These are phyloP conservation scores for Limnodromus scolopaceus DNA, from an alignment of 2,797 vertebrate species.

Conservation along the genomic window DNA sequence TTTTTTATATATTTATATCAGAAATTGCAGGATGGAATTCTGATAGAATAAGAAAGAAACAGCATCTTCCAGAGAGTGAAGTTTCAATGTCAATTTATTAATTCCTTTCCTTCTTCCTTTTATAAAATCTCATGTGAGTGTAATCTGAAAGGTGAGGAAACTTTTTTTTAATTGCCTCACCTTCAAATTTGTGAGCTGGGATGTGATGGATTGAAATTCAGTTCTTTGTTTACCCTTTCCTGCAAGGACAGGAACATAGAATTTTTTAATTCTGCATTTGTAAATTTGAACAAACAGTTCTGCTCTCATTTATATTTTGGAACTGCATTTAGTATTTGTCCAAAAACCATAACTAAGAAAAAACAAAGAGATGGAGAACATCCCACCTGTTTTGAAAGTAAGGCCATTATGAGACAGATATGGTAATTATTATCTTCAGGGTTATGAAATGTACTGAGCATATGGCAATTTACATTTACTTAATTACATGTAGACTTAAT, in stretches of 20 bases:
- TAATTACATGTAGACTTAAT: slow-evolving; percentile 48
- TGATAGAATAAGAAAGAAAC: background rate
- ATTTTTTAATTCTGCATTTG: background rate
- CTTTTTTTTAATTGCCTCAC: background rate
- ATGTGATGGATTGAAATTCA: background rate
- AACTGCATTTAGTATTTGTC: background rate
- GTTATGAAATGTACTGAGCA: slow-evolving; percentile 14
- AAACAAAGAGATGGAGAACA: background rate
- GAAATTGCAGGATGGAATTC: background rate
- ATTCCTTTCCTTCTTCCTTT: background rate
- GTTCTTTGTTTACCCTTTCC: background rate
- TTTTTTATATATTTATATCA: background rate
- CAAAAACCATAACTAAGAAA: background rate
- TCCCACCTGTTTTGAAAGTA: background rate
- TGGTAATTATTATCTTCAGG: slow-evolving; percentile 24
- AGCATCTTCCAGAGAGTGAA: background rate
- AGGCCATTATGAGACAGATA: background rate
- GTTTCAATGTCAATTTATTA: background rate
- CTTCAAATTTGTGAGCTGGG: background rate
- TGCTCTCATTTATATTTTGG: background rate
- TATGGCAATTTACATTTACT: slow-evolving; percentile 36
- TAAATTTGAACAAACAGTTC: background rate
- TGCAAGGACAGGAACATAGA: background rate
- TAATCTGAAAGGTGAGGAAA: background rate
- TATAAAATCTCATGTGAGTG: background rate